Base-by-base conservation (phyloP, 2,888 invertebrate species). In the Pandemis corylana region DNA sequence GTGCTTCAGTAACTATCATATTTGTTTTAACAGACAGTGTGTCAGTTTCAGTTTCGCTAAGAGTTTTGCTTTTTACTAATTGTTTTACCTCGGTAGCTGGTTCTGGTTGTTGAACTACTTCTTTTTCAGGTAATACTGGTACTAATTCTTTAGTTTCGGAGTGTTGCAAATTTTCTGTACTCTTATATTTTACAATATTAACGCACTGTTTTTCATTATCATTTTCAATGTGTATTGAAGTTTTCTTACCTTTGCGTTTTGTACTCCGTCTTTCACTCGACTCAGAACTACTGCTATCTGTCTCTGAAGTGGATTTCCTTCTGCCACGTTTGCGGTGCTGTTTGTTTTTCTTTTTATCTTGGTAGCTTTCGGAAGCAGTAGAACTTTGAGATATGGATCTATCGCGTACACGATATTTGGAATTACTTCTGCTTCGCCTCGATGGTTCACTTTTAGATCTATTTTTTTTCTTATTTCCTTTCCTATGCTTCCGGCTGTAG, bases 371-470 rank as follows among this genome's bases (percentile, higher is more conserved):
- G 46, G 89, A 84, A 76, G 87, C 91, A 59, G 92, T 87, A 44
- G 90, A 88, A 81, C 87, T 91, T 76, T 88, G 89, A 53, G 93
- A 92, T 64, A 85, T 87, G 49, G 92, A 91, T 77, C 83, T 84
- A 78, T 87, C 85, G 53, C 86, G 87, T 28, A 86, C 87, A 66
- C 83, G 84, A 80, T 88, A 84, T 81, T 83, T 90, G 44, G 85
- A 82, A 75, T 87, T 89, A 78, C 82, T 85, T 81, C 87, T 86
- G 71, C 88, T 84, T 72, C 87, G 83, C 78, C 92, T 88, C 20
- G 93, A 89, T 78, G 88, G 94, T 80, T 95, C 95, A 83, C 94
- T 93, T 84, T 90, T 95, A 2, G 95, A 95, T 81, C 95, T 85
- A 80, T 56, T 56, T 2, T 82, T 89, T 81, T 93, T 94, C 79